Conservation (phyloP, 1,140 invertebrate species). For the Chrysopa pallens region DNA sequence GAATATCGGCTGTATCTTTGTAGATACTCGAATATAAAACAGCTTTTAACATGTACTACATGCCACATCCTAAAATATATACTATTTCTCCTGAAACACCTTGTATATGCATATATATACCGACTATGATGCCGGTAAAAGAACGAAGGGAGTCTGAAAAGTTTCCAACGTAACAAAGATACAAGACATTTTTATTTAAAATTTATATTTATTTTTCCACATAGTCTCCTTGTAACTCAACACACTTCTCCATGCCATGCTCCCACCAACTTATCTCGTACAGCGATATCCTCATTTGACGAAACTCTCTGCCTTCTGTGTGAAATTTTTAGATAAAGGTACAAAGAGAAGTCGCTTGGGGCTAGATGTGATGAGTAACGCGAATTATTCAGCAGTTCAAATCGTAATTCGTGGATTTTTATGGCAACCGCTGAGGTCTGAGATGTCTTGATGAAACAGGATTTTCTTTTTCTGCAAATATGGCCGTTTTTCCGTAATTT, state of each 20-base stretch:
- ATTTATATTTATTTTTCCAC: slow-evolving; percentile 6
- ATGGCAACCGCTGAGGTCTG: slow-evolving; percentile 9
- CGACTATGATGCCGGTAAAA: no score
- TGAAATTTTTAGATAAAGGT: slow-evolving; percentile 8
- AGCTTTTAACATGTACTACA: no score
- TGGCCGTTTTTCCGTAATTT: slow-evolving; percentile 14
- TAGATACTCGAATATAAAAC: no score
- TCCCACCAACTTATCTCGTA: slow-evolving; percentile 1
- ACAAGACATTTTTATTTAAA: no score
- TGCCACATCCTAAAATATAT: no score
- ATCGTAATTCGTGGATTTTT: slow-evolving; percentile 19
- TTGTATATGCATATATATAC: no score
- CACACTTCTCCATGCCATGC: slow-evolving; percentile 4
- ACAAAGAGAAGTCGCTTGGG: slow-evolving; percentile 7
- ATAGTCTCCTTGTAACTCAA: slow-evolving; percentile 7
- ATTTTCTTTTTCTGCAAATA: slow-evolving; percentile 17
- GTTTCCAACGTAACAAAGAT: no score
- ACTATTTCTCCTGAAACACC: no score
- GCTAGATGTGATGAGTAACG: slow-evolving; percentile 21
- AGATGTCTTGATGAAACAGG: slow-evolving; percentile 12
- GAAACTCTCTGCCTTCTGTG: slow-evolving; percentile 12
- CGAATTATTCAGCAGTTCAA: slow-evolving; percentile 21
- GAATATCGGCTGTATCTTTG: no score
- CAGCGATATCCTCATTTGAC: slow-evolving; percentile 10
- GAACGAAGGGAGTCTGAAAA: no score